These are phyloP conservation scores for Aegotheles bennettii DNA, from an alignment of 2,113 vertebrate species.

Conservation along the genomic window DNA sequence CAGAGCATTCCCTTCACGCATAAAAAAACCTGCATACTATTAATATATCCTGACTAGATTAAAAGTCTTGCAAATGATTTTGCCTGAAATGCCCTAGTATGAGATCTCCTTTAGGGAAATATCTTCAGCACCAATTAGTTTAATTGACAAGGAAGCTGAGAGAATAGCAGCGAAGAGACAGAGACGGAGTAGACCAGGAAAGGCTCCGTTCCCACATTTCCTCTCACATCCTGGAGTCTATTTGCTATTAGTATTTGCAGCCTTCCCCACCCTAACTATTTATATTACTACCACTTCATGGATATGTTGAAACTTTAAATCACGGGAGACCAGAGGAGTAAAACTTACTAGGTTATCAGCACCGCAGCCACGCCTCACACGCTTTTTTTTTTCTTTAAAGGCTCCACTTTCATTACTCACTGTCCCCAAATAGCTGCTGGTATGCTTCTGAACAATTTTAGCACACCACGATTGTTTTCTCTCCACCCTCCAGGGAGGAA, in stretches of 20 bases:
- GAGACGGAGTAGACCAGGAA: constrained; percentile 4
- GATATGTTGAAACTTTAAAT: background rate
- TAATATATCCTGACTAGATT: constrained; percentile 72
- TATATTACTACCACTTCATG: background rate
- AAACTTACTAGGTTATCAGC: background rate
- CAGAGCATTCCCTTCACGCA: constrained; percentile 40
- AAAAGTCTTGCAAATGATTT: constrained; percentile 70
- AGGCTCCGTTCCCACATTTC: constrained; percentile 6
- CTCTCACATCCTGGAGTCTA: background rate
- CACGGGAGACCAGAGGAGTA: background rate
- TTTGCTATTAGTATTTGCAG: background rate
- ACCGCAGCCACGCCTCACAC: background rate
- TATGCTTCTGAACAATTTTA: constrained; percentile 13
- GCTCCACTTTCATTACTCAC: background rate
- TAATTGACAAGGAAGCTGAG: constrained; percentile 71
- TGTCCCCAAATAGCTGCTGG: background rate
- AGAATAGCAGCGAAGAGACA: constrained; percentile 55
- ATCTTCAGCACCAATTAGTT: constrained; percentile 72
- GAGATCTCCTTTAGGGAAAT: constrained; percentile 70
- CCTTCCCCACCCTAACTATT: background rate
- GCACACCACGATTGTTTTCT: background rate
- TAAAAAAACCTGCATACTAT: constrained; percentile 42
- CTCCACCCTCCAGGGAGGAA: constrained; percentile 4
- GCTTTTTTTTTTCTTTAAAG: background rate
- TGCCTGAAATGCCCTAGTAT: constrained; percentile 66